phyloP scores from a whole-genome alignment of 2,888 invertebrate species.

The Ornithoptera priamus region DNA sequence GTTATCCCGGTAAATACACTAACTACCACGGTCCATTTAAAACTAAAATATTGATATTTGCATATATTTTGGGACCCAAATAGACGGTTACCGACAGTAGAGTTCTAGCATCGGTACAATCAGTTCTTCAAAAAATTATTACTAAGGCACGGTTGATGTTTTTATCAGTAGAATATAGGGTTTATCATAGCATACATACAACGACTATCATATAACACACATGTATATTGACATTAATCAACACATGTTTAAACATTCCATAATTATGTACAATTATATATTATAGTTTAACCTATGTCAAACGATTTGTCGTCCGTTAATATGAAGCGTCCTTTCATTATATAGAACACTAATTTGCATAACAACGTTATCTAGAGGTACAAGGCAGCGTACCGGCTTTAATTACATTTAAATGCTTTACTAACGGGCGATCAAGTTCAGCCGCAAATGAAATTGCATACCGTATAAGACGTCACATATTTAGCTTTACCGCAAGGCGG shows the following conservation, averaged over 20 bases:
- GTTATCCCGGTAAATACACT: no score
- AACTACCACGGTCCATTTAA: no score
- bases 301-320: neutral
- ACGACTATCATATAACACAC: neutral
- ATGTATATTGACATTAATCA: neutral
- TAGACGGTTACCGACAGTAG: neutral
- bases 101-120: neutral
- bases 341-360: conserved; percentile 16
- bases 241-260: neutral
- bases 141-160: neutral
- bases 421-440: conserved; percentile 4
- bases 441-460: neutral
- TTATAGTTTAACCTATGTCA: conserved; percentile 1
- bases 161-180: neutral
- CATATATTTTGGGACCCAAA: neutral
- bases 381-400: conserved; percentile 16
- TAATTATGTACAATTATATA: neutral
- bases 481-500: neutral
- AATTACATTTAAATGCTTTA: neutral
- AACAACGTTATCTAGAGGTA: conserved; percentile 46
- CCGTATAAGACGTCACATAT: neutral
- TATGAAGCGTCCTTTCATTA: neutral
- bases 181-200: neutral
- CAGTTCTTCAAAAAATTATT: neutral
- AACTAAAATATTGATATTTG: neutral